Evolutionary conservation across 2,888 invertebrate species (phyloP), one percentile per base, ranked within the genome.

Genomic region (Oxycera nigricornis): DNA sequence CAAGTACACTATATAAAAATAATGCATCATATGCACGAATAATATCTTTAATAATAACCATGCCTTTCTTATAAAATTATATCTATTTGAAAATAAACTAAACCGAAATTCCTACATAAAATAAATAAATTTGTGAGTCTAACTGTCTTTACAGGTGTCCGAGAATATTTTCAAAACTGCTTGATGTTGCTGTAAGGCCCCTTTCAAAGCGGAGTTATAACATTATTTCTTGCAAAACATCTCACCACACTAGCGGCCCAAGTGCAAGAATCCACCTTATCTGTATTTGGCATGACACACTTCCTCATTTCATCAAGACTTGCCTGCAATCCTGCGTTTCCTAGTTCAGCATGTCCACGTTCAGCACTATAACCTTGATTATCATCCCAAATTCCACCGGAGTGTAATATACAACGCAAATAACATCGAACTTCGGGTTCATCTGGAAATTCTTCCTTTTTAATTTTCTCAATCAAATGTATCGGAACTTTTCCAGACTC

Each of bases 351-450:
- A 7, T 50, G 30, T 17, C 50, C 68, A 20, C 68, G 14, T 17
- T 68, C 68, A 17, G 24, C 17, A 17, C n/a, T 52, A 26, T 50
- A 68, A 1, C 68, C 68, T 50, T 50, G 50, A 7, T 28, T 17
- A 28, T 68, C 68, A 26, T 68, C 68, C 68, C 68, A 68, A 22
- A 65, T 24, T 2, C 30, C 7, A 11, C 65, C 65, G 35, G 9
- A 9, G 22, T n/a, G 7, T 22, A 65, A 20, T 3, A 65, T 65
- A 24, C 65, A 65, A 11, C 65, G 65, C 11, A 65, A 22, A 68
- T 68, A 68, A 30, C 68, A 68, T 6, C 52, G 26, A 14, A 68
- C 28, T 50, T 68, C 39, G 11, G 50, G 28, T 11, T 50, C 68
- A 11, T 68, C 52, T 6, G 50, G 50, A 17, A 28, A 68, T 2